Percentiles rank a stretch among this genome's conserved stretches.
These are phyloP conservation scores for Zaprionus gabonicus DNA, from an alignment of 1,140 invertebrate genomes.

Conservation along the genomic window DNA sequence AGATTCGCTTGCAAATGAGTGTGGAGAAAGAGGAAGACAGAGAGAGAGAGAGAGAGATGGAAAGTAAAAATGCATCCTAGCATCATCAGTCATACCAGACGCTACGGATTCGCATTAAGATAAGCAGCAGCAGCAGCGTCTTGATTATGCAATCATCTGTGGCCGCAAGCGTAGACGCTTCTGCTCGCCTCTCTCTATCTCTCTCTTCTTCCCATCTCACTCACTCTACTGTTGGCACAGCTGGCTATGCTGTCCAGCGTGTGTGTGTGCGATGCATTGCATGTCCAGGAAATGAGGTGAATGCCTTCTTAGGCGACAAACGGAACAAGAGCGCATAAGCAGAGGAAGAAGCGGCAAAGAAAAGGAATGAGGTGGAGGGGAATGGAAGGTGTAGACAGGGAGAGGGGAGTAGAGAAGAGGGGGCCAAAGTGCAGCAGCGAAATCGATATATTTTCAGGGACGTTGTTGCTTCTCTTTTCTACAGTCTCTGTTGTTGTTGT, in stretches of 20 bases:
- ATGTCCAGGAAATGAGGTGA: slow-evolving; percentile 71
- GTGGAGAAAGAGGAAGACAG: neutral
- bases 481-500: neutral
- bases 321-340: slow-evolving; percentile 36
- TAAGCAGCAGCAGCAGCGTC: slow-evolving; percentile 27
- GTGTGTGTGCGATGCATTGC: slow-evolving; percentile 7
- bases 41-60: slow-evolving; percentile 14
- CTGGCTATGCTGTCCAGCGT: slow-evolving; percentile 21
- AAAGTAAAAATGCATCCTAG: slow-evolving; percentile 46
- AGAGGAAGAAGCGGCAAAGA: slow-evolving; percentile 13
- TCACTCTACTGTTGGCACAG: slow-evolving; percentile 7
- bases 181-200: neutral
- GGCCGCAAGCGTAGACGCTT: slow-evolving; percentile 1
- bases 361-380: slow-evolving; percentile 10
- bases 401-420: slow-evolving; percentile 11
- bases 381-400: slow-evolving; percentile 3
- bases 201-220: neutral
- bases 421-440: slow-evolving; percentile 52
- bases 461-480: slow-evolving; percentile 30
- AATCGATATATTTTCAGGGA: slow-evolving; percentile 76
- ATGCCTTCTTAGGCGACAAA: slow-evolving; percentile 71
- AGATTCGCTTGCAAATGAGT: slow-evolving; percentile 21
- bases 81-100: slow-evolving; percentile 40
- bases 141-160: slow-evolving; percentile 51
- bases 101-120: slow-evolving; percentile 45